Evolutionary conservation across 2,113 vertebrate genomes (phyloP).

Genomic region (Platysternon megacephalum): DNA sequence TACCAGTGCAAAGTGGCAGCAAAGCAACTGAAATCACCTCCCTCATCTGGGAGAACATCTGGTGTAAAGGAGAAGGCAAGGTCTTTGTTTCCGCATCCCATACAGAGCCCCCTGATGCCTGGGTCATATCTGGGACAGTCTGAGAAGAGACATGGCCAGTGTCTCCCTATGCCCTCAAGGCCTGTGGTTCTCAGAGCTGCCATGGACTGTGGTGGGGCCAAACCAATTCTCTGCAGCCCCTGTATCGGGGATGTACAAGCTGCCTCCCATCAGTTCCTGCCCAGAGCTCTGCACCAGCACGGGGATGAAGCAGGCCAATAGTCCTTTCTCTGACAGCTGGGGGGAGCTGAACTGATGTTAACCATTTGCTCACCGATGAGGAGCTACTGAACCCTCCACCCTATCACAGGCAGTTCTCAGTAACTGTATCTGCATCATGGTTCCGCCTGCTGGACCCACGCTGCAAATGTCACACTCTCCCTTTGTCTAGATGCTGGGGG

Average conservation of each 20-base stretch:
- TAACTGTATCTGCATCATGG: neutral
- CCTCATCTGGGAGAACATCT: neutral
- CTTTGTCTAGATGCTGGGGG: neutral
- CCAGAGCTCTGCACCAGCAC: too few species aligned
- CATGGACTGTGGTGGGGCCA: neutral
- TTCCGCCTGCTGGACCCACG: neutral
- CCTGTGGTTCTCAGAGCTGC: neutral
- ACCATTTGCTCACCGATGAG: neutral
- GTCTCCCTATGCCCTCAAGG: neutral
- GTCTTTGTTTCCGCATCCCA: neutral
- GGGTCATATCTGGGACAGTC: neutral
- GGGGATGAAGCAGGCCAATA: neutral
- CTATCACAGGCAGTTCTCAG: neutral
- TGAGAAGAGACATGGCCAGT: fast-evolving
- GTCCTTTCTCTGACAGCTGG: neutral
- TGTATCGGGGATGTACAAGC: neutral
- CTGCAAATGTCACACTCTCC: neutral
- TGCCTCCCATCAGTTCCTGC: neutral
- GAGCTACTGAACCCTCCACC: neutral
- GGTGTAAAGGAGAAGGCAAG: neutral
- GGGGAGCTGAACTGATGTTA: neutral
- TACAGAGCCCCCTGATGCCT: neutral
- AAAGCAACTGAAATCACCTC: neutral
- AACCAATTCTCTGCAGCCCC: neutral
- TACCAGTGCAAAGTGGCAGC: neutral